These are phyloP conservation scores for Acanthornis magna DNA, from an alignment of 2,797 vertebrate species.

Conservation along the genomic window DNA sequence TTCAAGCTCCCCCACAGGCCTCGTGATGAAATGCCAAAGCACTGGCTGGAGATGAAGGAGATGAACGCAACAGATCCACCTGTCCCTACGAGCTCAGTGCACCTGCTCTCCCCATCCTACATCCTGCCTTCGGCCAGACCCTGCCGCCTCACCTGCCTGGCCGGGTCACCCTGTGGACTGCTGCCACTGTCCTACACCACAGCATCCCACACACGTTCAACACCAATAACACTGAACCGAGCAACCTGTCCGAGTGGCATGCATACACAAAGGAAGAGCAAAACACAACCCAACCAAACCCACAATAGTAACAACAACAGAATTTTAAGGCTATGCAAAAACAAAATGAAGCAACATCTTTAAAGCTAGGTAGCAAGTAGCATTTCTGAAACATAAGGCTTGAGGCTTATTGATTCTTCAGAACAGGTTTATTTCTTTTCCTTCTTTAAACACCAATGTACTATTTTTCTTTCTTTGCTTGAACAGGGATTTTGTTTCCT, in stretches of 20 bases:
- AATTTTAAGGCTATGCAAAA: conserved; percentile 79
- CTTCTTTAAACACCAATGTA: conserved; percentile 76
- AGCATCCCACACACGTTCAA: conserved; percentile 67
- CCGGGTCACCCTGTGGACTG: not conserved
- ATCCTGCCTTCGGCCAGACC: not conserved
- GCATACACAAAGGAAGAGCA: conserved; percentile 70
- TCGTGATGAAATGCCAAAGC: not conserved
- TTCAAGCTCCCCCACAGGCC: not conserved
- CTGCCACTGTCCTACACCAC: conserved; percentile 54
- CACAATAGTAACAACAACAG: conserved; percentile 57
- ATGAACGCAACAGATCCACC: conserved; percentile 42
- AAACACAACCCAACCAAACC: conserved; percentile 26
- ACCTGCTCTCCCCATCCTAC: not conserved
- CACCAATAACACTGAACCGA: conserved; percentile 69
- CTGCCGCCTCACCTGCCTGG: not conserved
- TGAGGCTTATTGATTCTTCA: conserved; percentile 91
- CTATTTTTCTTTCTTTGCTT: conserved; percentile 75
- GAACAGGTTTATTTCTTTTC: conserved; percentile 79
- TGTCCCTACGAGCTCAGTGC: not conserved
- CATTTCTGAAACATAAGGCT: conserved; percentile 94
- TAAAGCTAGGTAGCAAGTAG: conserved; percentile 87
- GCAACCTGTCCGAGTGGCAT: conserved; percentile 75
- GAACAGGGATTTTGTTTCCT: conserved; percentile 42
- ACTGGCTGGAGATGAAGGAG: conserved; percentile 16
- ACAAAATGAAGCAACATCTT: conserved; percentile 84